Base-by-base conservation (phyloP, 2,113 vertebrate species). In the Pluvialis apricaria region DNA sequence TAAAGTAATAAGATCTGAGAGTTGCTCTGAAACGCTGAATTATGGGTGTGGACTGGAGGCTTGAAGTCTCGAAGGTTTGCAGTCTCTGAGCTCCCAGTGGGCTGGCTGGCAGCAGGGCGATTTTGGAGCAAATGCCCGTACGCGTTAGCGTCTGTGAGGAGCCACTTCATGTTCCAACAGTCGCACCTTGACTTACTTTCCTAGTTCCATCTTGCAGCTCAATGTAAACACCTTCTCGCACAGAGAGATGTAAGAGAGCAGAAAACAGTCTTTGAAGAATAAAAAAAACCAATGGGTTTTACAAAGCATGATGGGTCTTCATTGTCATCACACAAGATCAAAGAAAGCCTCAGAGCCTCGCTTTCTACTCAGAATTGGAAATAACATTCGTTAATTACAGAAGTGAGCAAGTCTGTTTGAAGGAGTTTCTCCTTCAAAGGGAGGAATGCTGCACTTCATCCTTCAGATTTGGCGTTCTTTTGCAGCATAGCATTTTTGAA, bases 381-480 rank as follows among this genome's bases (percentile, higher is more conserved):
- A 87, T 78, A 96, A 72, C 78, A 14, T 77, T 92, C 78, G n/a
- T 90, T 96, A 96, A 96, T 97, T 96, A 92, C 79, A 90, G 49
- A 90, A 95, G 36, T 44, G 15, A 96, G 66, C 62, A 82, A 75
- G 79, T 86, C 82, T 96, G 82, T 86, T 71, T 95, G 93, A 42
- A 5, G 11, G 81, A 90, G 70, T n/a, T 94, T 76, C 88, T 66
- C 40, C 54, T 95, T 96, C 96, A 93, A 94, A 96, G 85, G 32
- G 22, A 92, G 28, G 54, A 88, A 70, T 45, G 47, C 61, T 87
- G 4, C 47, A 25, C 73, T 84, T 89, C 44, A 47, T 82, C 52
- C 76, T 89, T 68, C 44, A 68, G 77, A 66, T 79, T 82, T 24
- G 87, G 24, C 4, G 0, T 31, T 91, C 55, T 84, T 84, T 81